These are phyloP conservation scores for Drosophila truncata DNA, from an alignment of 1,140 invertebrate genomes.

Conservation along the genomic window DNA sequence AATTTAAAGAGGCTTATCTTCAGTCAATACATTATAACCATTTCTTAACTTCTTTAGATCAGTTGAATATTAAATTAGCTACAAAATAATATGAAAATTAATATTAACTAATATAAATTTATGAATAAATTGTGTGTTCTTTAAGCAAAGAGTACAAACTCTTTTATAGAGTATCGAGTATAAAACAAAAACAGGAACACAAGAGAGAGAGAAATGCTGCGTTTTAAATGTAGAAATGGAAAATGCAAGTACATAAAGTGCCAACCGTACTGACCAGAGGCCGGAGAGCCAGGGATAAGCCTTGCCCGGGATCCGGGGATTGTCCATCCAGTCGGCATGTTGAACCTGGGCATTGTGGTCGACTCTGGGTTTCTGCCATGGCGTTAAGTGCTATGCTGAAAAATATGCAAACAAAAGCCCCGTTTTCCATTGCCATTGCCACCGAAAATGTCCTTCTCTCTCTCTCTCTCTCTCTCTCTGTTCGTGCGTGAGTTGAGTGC, in stretches of 20 bases:
- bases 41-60: not conserved
- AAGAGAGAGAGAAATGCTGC: slow-evolving; percentile 23
- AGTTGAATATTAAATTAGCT: not conserved
- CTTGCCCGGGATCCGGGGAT: slow-evolving; percentile 25
- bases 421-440: slow-evolving; percentile 27
- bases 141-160: not conserved
- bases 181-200: slow-evolving; percentile 16
- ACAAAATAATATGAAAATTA: not conserved
- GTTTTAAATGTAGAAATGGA: slow-evolving; percentile 64
- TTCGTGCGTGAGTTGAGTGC: slow-evolving; percentile 38
- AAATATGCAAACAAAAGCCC: slow-evolving; percentile 63
- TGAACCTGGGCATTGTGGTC: slow-evolving; percentile 67
- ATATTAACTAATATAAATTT: not conserved
- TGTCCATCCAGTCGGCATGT: slow-evolving; percentile 13
- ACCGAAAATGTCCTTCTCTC: not conserved
- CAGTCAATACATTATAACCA: not conserved
- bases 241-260: slow-evolving; percentile 65
- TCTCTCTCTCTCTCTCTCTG: not conserved
- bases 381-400: slow-evolving; percentile 59
- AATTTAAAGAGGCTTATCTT: not conserved
- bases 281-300: slow-evolving; percentile 59
- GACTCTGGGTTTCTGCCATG: slow-evolving; percentile 33
- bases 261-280: slow-evolving; percentile 30
- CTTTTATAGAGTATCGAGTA: not conserved
- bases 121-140: accelerated